These are phyloP conservation scores for Glossosoma conforme DNA, from an alignment of 1,140 invertebrate species.

Conservation along the genomic window DNA sequence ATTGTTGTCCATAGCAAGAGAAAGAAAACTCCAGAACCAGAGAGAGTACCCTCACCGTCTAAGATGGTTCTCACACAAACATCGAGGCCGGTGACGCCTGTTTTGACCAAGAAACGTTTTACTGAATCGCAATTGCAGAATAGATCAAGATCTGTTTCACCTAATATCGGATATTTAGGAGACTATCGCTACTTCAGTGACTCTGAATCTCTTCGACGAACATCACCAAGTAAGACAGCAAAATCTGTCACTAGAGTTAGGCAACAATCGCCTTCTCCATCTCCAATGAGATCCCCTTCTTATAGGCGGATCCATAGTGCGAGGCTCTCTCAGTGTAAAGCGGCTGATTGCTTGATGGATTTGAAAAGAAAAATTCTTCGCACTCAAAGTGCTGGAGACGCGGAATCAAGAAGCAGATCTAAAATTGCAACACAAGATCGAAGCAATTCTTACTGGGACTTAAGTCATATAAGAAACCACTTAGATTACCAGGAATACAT, in stretches of 20 bases:
- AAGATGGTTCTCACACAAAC: constrained; percentile 36
- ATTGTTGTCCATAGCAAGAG: constrained; percentile 31
- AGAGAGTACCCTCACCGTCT: constrained; percentile 34
- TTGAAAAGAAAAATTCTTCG: constrained; percentile 45
- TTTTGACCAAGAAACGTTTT: constrained; percentile 17
- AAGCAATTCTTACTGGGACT: constrained; percentile 45
- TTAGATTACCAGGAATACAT: constrained; percentile 67
- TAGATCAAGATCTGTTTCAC: constrained; percentile 27
- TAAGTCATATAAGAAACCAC: constrained; percentile 43
- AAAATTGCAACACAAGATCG: constrained; percentile 23
- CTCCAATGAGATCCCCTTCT: constrained; percentile 59
- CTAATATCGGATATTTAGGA: constrained; percentile 10
- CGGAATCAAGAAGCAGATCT: constrained; percentile 37
- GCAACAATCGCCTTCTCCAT: constrained; percentile 49
- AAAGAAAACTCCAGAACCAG: constrained; percentile 26
- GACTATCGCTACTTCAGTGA: constrained; percentile 11
- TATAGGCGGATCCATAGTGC: constrained; percentile 57
- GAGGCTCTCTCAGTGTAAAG: constrained; percentile 39
- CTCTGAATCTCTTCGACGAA: constrained; percentile 10
- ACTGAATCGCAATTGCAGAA: constrained; percentile 6
- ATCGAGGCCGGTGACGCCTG: constrained; percentile 31
- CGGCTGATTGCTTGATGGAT: constrained; percentile 21
- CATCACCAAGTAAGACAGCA: constrained; percentile 33
- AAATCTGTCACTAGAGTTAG: constrained; percentile 36
- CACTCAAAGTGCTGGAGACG: constrained; percentile 59